Conservation (phyloP, 2,888 invertebrate genomes). For the Arctia plantaginis region DNA sequence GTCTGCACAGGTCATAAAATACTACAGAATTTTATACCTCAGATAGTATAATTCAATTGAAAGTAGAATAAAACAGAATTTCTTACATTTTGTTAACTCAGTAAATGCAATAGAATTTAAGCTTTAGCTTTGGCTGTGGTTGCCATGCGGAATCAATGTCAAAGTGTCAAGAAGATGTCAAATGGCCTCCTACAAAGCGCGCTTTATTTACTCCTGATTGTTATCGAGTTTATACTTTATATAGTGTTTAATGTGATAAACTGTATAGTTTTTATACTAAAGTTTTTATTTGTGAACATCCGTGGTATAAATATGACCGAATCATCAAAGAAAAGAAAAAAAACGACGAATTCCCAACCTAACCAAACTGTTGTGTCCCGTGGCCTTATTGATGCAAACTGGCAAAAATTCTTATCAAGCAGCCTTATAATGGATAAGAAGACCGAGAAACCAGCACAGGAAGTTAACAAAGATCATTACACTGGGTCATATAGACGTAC, state of each 20-base stretch:
- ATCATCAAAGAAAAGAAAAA: constrained; percentile 71
- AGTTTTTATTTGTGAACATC: constrained; percentile 55
- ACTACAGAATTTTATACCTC: background rate
- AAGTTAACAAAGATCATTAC: constrained; percentile 62
- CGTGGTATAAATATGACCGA: constrained; percentile 75
- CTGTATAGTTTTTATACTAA: constrained; percentile 52
- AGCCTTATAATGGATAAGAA: constrained; percentile 71
- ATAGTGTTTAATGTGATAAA: constrained; percentile 56
- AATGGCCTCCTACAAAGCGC: constrained; percentile 60
- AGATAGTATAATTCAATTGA: background rate
- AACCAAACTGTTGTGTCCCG: constrained; percentile 69
- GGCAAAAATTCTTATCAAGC: constrained; percentile 76
- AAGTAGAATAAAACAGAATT: background rate
- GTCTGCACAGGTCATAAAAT: background rate
- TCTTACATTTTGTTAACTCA: background rate
- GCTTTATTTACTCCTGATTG: constrained; percentile 67
- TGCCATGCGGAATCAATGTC: constrained; percentile 54
- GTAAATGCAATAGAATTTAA: background rate
- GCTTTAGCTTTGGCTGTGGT: background rate
- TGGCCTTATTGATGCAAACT: constrained; percentile 77
- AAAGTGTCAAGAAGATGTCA: constrained; percentile 64
- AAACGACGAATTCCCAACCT: constrained; percentile 56
- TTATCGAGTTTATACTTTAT: constrained; percentile 66
- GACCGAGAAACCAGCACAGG: constrained; percentile 61
- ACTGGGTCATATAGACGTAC: constrained; percentile 74